Base-by-base conservation (phyloP, 2,888 invertebrate species). In the Archaeoteleia sp. region DNA sequence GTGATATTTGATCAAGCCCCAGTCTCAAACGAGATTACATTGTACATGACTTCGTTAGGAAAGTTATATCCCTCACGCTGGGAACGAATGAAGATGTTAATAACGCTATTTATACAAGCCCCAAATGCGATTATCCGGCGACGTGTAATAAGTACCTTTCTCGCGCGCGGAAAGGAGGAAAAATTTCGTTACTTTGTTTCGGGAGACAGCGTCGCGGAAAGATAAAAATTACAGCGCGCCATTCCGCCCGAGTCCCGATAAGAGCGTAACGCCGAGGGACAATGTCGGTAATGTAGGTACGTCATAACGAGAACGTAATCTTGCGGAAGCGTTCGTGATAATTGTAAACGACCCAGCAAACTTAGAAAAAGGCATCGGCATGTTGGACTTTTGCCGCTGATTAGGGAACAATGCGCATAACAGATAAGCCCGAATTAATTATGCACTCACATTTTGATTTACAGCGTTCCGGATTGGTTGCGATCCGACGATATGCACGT, bases 71-170 rank as follows among this genome's bases (percentile, higher is more conserved):
- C 45, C 37, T 51, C 45, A 29, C 40, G 32, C 35, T 15, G 37
- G 37, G 35, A 55, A 62, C 54, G 42, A 54, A 62, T 62, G 53
- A 62, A 62, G 53, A 62, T 62, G 62, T 62, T 62, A 62, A 62
- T 62, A 62, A 62, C 62, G 62, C 54, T 54, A 54, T 62, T 62
- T 62, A 62, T 62, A 54, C 54, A 54, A 62, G 62, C 46, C 54
- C 54, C 54, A 46, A 62, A 62, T 27, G 62, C 54, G 62, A 48
- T 62, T 62, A 62, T 62, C 42, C 48, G 12, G 42, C 48, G 54
- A 62, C 62, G 62, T 62, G 54, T 62, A 61, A 61, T 61, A 53
- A 61, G 61, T 46, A 53, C 53, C 53, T 46, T 46, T 43, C 35
- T 12, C 12, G 53, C 30, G 39, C 30, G 53, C 30, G 45, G 51